Conservation (phyloP, 2,113 vertebrate genomes). For the Tachuris rubrigastra region DNA sequence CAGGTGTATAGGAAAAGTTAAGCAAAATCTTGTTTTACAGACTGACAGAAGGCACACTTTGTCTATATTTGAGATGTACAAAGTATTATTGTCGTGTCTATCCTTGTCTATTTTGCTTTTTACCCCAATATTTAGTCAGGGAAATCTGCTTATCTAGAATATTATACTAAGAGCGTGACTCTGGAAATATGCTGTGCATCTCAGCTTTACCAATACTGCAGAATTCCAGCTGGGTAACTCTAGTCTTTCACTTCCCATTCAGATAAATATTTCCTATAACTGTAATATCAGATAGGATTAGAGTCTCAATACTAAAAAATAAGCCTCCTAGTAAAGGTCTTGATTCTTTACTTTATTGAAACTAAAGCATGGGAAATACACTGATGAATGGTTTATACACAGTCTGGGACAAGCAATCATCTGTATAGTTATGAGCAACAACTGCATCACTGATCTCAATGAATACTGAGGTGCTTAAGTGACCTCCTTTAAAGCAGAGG, state of each 20-base stretch:
- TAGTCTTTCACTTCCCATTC: neutral
- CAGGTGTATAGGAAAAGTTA: neutral
- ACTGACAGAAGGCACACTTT: neutral
- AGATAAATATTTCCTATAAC: neutral
- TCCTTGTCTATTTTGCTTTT: neutral
- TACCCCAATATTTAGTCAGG: neutral
- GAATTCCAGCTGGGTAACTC: neutral
- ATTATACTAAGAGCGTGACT: neutral
- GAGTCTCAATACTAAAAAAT: neutral
- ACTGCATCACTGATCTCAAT: neutral
- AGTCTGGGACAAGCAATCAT: neutral
- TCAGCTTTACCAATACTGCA: neutral
- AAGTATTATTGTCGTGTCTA: neutral
- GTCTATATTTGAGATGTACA: neutral
- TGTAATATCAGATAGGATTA: neutral
- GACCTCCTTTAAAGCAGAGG: neutral
- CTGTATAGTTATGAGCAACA: neutral
- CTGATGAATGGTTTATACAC: neutral
- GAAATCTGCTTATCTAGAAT: neutral
- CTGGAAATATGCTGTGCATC: neutral
- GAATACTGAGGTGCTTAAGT: neutral
- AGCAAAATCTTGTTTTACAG: neutral
- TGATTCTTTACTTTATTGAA: neutral
- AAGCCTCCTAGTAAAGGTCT: neutral
- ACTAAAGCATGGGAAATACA: neutral